Evolutionary conservation across 2,888 invertebrate species (phyloP), one percentile per base, ranked within the genome.

Genomic region (Brachynemurus nebulosus): DNA sequence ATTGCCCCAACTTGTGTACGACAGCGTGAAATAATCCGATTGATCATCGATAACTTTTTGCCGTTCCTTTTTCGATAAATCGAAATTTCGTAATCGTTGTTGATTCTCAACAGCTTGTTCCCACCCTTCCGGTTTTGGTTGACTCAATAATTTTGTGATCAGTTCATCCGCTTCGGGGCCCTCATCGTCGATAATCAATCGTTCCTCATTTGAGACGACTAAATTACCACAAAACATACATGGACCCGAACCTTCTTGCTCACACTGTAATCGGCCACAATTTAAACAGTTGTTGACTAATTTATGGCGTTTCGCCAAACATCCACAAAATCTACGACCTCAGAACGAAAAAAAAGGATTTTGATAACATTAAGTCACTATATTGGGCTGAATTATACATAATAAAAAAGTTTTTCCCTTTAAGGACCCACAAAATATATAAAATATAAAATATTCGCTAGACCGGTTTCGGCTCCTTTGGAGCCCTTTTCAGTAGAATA

Each of bases 241-340:
- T 0, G 95, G 92, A 0, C 98, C 98, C 7, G 93, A 85, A 1
- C 97, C 96, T 68, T 98, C 98, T 65, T 95, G 92, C 44, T 76
- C 76, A 63, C 97, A 98, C 4, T 97, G 86, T 48, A 99, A 85
- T 45, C 95, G 75, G 0, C 98, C 98, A 65, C 98, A 98, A 48
- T 78, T 76, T 9, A 86, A 60, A 57, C 98, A 98, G 64, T 99
- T 98, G 60, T 89, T 91, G 45, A 99, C 72, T 38, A 98, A 69
- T 44, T 75, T 73, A 61, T 99, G 98, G 56, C 81, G 84, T 3
- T 80, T 73, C 0, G 96, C 96, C 63, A 96, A 89, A 59, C 98
- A 98, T 46, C 89, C 80, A 63, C 98, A 98, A 40, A 69, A 69
- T 56, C 86, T 84, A 27, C 97, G 73, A 9, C 95, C 95, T 80